phyloP scores from a whole-genome alignment of 2,888 invertebrate genomes.

The Eumacrocentrus americanus region DNA sequence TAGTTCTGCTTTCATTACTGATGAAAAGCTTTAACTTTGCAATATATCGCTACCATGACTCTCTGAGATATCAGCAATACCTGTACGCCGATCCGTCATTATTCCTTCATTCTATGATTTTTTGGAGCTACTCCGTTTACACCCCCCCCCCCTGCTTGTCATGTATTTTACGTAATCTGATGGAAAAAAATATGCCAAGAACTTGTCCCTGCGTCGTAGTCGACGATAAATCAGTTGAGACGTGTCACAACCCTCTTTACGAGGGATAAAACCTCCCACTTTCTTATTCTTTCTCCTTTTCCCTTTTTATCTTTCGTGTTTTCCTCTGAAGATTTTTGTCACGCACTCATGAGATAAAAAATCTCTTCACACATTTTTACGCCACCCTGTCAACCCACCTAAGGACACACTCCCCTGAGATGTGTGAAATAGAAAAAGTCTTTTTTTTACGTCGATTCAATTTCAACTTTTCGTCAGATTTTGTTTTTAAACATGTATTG shows the following conservation, averaged over 20 bases:
- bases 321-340: slow-evolving; percentile 20
- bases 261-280: slow-evolving; percentile 17
- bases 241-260: slow-evolving; percentile 18
- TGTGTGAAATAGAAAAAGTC: slow-evolving; percentile 4
- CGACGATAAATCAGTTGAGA: slow-evolving; percentile 27
- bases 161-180: slow-evolving; percentile 11
- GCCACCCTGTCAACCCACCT: slow-evolving; percentile 6
- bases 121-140: no score
- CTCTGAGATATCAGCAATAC: slow-evolving; percentile 11
- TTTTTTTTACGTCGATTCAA: slow-evolving; percentile 6
- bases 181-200: slow-evolving; percentile 11
- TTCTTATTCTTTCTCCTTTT: background rate
- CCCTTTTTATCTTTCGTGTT: background rate
- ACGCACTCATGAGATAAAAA: slow-evolving; percentile 17
- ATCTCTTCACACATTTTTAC: slow-evolving; percentile 18
- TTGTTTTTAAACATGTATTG: no score
- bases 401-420: slow-evolving; percentile 1
- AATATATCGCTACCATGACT: no score
- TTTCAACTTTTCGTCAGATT: no score
- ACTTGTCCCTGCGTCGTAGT: background rate
- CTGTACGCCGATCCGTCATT: no score
- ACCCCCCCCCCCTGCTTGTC: background rate
- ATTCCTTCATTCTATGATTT: no score
- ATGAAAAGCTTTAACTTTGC: no score
- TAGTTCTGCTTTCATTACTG: no score